Base-by-base conservation (phyloP, 2,888 invertebrate species). In the Xestia c-nigrum region DNA sequence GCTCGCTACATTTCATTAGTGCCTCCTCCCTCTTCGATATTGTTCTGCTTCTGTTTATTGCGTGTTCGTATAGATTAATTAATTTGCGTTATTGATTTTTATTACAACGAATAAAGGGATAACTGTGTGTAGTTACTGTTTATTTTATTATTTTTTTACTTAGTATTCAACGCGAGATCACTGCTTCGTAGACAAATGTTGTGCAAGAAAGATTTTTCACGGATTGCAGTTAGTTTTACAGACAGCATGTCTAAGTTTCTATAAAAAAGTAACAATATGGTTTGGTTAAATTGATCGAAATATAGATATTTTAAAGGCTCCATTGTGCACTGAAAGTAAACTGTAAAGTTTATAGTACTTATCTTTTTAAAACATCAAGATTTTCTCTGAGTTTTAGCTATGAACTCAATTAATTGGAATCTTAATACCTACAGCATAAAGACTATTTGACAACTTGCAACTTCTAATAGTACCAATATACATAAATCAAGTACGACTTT, bases 1-100 rank as follows among this genome's bases (percentile, higher is more conserved):
- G 90, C 92, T 92, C 91, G 92, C 93, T 93, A 94, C 94, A 95
- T 96, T 96, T 96, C 95, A 96, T 96, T 96, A 96, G 94, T 93
- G 92, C 91, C 84, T 81, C 85, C 90, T 90, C 90, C 88, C 89
- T 90, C 90, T 90, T 89, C 92, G 91, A 93, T 94, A 94, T 93
- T 94, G 93, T 93, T 94, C 91, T 90, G 87, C 89, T 88, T 81
- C 67, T 92, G 92, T 93, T 94, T 94, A 93, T 94, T 93, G 91
- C 90, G 89, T 91, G 91, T 91, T 88, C 91, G 90, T 92, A 92
- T 92, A 92, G 92, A 95, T 94, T 93, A 93, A 94, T 94, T 94
- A 94, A 94, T 94, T 94, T 93, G 90, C 90, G 89, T 91, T 93
- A 94, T 93, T 92, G 92, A 91, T 90, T 91, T 91, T 89, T 89